Evolutionary conservation across 2,113 vertebrate species (phyloP).

Genomic region (Sitta europaea): DNA sequence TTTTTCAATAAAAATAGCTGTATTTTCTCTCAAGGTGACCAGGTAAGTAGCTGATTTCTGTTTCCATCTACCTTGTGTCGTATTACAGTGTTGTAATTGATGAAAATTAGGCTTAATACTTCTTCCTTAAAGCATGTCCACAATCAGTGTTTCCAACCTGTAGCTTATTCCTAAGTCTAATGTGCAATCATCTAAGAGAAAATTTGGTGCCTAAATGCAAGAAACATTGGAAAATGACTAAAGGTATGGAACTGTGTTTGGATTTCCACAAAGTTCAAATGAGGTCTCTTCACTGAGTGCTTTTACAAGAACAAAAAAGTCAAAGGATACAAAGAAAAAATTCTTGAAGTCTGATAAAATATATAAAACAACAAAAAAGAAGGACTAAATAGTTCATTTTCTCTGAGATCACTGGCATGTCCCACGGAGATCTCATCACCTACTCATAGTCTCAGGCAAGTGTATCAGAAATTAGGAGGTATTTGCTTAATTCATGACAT

Average conservation of each 20-base stretch:
- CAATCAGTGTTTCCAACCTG: background rate
- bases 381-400: background rate
- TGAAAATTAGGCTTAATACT: background rate
- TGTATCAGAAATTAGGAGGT: background rate
- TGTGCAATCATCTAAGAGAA: background rate
- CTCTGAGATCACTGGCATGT: background rate
- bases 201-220: background rate
- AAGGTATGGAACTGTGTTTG: background rate
- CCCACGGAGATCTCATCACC: background rate
- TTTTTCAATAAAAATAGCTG: background rate
- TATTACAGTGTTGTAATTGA: background rate
- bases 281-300: background rate
- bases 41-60: background rate
- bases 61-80: background rate
- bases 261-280: background rate
- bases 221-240: background rate
- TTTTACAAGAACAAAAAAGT: background rate
- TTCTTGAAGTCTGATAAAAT: background rate
- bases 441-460: background rate
- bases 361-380: background rate
- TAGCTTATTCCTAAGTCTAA: background rate
- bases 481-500: background rate
- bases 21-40: background rate
- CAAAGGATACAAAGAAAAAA: background rate
- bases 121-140: background rate